These are phyloP conservation scores for Zoanthus solanderi DNA, from an alignment of 92 coral and sea anemone species.

Conservation along the genomic window DNA sequence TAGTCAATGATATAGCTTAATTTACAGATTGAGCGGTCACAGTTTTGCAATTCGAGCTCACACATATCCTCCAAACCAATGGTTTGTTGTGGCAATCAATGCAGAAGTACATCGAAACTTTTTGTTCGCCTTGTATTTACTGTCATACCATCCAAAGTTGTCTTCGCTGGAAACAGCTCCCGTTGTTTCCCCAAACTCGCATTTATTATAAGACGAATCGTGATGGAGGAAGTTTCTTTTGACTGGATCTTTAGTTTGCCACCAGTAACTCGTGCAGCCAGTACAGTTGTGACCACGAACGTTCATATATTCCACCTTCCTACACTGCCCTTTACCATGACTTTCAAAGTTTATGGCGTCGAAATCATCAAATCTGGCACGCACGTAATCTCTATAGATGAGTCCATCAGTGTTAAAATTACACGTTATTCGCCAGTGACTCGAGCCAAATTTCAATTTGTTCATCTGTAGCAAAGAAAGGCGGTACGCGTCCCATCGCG, in stretches of 20 bases:
- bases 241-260: conserved; percentile 21
- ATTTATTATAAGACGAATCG: conserved; percentile 22
- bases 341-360: neutral
- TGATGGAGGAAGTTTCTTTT: conserved; percentile 31
- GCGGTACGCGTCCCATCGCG: conserved; percentile 12
- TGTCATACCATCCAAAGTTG: conserved; percentile 51
- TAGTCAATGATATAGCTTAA: too few relatives aligned
- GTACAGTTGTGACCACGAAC: conserved; percentile 62
- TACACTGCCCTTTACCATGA: conserved; percentile 10
- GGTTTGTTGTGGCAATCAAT: conserved; percentile 30
- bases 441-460: neutral
- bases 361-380: neutral
- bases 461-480: neutral
- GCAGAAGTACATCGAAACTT: conserved; percentile 49
- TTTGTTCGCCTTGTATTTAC: conserved; percentile 4
- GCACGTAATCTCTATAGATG: conserved; percentile 5
- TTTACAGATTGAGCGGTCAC: neutral
- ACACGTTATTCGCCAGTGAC: conserved; percentile 8
- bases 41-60: neutral
- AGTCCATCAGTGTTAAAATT: neutral
- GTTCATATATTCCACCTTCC: conserved; percentile 54
- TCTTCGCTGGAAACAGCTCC: conserved; percentile 28
- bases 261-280: conserved; percentile 57
- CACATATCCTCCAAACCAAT: conserved; percentile 51
- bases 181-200: conserved; percentile 41